Conservation (phyloP, 1,140 invertebrate species). For the Orussus abietinus region DNA sequence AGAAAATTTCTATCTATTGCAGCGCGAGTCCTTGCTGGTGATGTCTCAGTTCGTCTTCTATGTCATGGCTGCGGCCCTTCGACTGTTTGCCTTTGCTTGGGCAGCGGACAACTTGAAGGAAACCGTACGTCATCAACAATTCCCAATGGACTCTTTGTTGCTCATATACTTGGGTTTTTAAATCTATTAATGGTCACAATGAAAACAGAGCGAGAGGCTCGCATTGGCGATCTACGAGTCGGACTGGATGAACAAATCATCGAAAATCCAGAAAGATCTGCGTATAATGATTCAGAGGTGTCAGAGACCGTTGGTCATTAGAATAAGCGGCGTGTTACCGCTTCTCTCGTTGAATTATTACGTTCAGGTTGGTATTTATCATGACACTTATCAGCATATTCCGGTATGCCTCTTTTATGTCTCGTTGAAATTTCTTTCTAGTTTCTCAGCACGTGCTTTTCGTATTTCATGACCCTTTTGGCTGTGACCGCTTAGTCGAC, state of each 20-base stretch:
- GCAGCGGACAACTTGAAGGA: slow-evolving; percentile 21
- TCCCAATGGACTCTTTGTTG: background rate
- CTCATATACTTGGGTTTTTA: slow-evolving; percentile 2
- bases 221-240: slow-evolving; percentile 16
- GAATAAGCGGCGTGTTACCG: background rate
- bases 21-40: slow-evolving; percentile 17
- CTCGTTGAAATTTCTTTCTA: slow-evolving; percentile 2
- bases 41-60: slow-evolving; percentile 20
- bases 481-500: slow-evolving; percentile 9
- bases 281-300: slow-evolving; percentile 12
- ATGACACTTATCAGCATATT: background rate
- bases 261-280: slow-evolving; percentile 8
- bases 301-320: slow-evolving; percentile 14
- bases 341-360: background rate
- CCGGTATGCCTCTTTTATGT: background rate
- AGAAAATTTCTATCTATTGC: background rate
- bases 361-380: background rate
- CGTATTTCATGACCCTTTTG: slow-evolving; percentile 16
- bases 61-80: slow-evolving; percentile 11
- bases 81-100: slow-evolving; percentile 25
- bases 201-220: slow-evolving; percentile 10
- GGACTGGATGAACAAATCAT: slow-evolving; percentile 7
- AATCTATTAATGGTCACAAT: slow-evolving; percentile 1
- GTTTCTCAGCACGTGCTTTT: slow-evolving; percentile 5
- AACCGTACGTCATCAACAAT: slow-evolving; percentile 15